Evolutionary conservation across 2,888 invertebrate species (phyloP).

Genomic region (Rotaria socialis): DNA sequence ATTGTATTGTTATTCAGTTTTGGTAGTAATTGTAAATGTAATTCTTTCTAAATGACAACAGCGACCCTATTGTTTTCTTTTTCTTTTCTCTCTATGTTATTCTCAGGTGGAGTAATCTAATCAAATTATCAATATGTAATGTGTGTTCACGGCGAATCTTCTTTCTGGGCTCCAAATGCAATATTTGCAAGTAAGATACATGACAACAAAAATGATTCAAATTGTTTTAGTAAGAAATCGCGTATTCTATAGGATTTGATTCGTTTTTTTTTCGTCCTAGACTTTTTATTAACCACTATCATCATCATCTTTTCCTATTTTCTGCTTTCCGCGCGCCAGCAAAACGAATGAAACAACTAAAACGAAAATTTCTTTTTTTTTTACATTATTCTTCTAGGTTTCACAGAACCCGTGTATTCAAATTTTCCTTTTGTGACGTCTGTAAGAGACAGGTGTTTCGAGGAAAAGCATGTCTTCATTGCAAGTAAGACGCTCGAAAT

Average conservation of each 20-base stretch:
- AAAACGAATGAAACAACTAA: too few relatives aligned
- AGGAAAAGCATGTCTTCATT: slow-evolving; percentile 13
- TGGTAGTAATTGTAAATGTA: background rate
- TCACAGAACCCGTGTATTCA: slow-evolving; percentile 15
- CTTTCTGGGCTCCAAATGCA: slow-evolving; percentile 36
- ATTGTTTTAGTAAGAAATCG: too few relatives aligned
- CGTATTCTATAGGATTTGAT: too few relatives aligned
- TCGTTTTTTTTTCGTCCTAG: too few relatives aligned
- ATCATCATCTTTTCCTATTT: too few relatives aligned
- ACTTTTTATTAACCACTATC: too few relatives aligned
- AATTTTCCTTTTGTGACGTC: slow-evolving; percentile 33
- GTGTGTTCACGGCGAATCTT: slow-evolving; percentile 11
- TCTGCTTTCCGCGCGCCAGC: too few relatives aligned
- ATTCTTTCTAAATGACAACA: background rate
- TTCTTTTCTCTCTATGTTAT: background rate
- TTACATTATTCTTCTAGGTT: slow-evolving; percentile 17
- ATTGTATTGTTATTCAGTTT: background rate
- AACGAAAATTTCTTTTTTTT: background rate
- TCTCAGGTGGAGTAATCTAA: slow-evolving; percentile 22
- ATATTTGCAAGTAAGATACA: slow-evolving; percentile 30
- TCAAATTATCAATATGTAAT: slow-evolving; percentile 28
- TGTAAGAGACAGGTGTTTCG: slow-evolving; percentile 27
- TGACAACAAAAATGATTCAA: background rate
- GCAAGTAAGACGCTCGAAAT: slow-evolving; percentile 16
- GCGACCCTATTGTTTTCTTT: background rate